phyloP scores from a whole-genome alignment of 2,888 invertebrate genomes.

The Thera obeliscata region DNA sequence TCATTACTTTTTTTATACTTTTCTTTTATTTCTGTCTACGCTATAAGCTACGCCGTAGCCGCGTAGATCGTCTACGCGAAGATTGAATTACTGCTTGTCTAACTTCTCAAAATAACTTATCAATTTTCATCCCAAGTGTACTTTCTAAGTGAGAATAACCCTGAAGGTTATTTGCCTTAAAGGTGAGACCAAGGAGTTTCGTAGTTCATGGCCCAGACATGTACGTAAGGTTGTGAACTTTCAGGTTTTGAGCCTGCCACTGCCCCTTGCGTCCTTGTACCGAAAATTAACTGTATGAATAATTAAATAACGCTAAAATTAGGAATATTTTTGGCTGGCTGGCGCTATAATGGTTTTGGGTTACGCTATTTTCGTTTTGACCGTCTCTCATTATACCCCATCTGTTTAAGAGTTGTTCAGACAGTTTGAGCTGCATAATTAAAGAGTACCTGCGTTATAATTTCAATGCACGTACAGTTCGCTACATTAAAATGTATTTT shows the following conservation, averaged over 20 bases:
- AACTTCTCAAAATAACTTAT: constrained; percentile 25
- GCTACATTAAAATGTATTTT: too few species aligned
- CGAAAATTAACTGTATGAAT: constrained; percentile 23
- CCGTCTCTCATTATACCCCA: background rate
- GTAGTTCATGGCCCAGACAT: constrained; percentile 55
- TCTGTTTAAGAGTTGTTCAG: background rate
- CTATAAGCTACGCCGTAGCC: constrained; percentile 27
- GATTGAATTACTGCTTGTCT: constrained; percentile 18
- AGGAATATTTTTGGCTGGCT: constrained; percentile 13
- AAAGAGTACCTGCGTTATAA: too few species aligned
- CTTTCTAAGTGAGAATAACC: constrained; percentile 18
- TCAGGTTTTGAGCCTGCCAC: constrained; percentile 14
- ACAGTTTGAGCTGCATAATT: background rate
- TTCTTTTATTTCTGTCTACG: background rate
- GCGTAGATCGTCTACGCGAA: constrained; percentile 29
- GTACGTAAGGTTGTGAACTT: constrained; percentile 38
- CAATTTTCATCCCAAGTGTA: constrained; percentile 21
- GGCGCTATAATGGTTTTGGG: constrained; percentile 14
- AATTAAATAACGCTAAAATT: constrained; percentile 15
- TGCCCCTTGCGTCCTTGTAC: constrained; percentile 22
- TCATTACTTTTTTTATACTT: too few species aligned
- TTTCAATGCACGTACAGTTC: too few species aligned
- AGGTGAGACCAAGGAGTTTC: constrained; percentile 52
- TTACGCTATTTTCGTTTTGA: constrained; percentile 20
- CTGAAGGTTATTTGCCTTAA: constrained; percentile 31